These are phyloP conservation scores for Alligator mississippiensis DNA, from an alignment of 2,113 vertebrate genomes.

Conservation along the genomic window DNA sequence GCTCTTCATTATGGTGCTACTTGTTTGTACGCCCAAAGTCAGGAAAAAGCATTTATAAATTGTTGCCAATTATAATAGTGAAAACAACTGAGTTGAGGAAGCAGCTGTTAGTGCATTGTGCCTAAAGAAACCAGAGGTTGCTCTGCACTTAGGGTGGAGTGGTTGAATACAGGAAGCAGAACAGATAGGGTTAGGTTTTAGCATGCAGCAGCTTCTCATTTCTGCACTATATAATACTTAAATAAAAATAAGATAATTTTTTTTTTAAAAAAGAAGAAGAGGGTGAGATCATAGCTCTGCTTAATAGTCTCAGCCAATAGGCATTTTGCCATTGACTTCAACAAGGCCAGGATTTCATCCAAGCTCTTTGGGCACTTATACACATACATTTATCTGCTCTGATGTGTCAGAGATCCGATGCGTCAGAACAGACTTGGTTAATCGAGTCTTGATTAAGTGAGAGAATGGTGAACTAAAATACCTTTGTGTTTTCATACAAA, in stretches of 20 bases:
- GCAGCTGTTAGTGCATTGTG: rapidly evolving
- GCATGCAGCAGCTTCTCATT: neutral
- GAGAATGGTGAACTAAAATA: too few relatives aligned
- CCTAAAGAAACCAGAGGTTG: neutral
- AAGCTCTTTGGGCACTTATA: neutral
- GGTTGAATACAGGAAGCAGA: neutral
- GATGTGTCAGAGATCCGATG: too few relatives aligned
- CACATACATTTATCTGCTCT: neutral
- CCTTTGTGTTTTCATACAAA: too few relatives aligned
- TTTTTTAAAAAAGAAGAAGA: neutral
- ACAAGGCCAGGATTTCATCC: neutral
- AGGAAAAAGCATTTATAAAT: neutral
- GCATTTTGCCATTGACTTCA: neutral
- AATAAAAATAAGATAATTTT: neutral
- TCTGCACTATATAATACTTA: neutral
- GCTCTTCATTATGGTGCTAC: neutral
- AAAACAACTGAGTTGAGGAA: rapidly evolving
- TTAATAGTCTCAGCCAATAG: neutral
- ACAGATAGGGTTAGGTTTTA: neutral
- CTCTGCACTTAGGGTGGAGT: rapidly evolving
- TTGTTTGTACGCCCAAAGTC: neutral
- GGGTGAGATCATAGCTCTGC: neutral
- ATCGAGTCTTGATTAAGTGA: too few relatives aligned
- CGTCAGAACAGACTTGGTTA: too few relatives aligned
- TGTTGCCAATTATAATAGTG: neutral